Evolutionary conservation across 1,140 invertebrate species (phyloP).

Genomic region (Piezodorus guildinii): DNA sequence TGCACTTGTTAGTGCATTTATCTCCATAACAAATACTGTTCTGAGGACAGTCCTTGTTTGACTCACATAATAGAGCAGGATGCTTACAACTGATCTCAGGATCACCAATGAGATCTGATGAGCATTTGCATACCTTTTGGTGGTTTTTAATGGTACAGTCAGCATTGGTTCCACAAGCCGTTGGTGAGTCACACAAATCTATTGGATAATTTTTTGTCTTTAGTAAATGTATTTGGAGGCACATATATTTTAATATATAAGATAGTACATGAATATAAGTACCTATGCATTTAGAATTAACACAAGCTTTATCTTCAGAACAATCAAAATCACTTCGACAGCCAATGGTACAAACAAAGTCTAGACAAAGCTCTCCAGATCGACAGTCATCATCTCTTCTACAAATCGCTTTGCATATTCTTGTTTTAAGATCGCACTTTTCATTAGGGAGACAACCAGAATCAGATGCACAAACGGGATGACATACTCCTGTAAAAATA

Average conservation of each 20-base stretch:
- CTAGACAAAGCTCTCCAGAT: slow-evolving; percentile 71
- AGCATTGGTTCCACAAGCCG: slow-evolving; percentile 76
- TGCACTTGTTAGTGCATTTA: slow-evolving; percentile 60
- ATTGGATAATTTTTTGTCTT: background rate
- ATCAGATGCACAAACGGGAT: slow-evolving; percentile 61
- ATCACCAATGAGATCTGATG: slow-evolving; percentile 57
- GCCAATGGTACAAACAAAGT: slow-evolving; percentile 59
- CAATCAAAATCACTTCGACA: slow-evolving; percentile 73
- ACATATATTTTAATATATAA: background rate
- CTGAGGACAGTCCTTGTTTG: slow-evolving; percentile 49
- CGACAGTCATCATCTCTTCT: slow-evolving; percentile 66
- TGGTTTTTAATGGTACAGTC: slow-evolving; percentile 56
- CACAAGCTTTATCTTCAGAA: slow-evolving; percentile 50
- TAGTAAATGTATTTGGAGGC: too few relatives aligned
- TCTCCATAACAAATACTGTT: slow-evolving; percentile 60
- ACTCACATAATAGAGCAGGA: slow-evolving; percentile 32
- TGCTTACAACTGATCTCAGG: slow-evolving; percentile 58
- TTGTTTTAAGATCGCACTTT: slow-evolving; percentile 35
- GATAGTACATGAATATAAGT: slow-evolving; percentile 17
- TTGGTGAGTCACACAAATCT: slow-evolving; percentile 57
- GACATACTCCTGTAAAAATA: slow-evolving; percentile 40
- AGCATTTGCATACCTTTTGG: slow-evolving; percentile 59
- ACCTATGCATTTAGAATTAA: slow-evolving; percentile 59
- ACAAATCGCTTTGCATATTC: slow-evolving; percentile 58
- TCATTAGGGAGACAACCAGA: slow-evolving; percentile 68